Percentiles rank a stretch among this genome's conserved stretches.
Conservation (phyloP, 2,113 vertebrate species). For the Miniopterus natalensis region DNA sequence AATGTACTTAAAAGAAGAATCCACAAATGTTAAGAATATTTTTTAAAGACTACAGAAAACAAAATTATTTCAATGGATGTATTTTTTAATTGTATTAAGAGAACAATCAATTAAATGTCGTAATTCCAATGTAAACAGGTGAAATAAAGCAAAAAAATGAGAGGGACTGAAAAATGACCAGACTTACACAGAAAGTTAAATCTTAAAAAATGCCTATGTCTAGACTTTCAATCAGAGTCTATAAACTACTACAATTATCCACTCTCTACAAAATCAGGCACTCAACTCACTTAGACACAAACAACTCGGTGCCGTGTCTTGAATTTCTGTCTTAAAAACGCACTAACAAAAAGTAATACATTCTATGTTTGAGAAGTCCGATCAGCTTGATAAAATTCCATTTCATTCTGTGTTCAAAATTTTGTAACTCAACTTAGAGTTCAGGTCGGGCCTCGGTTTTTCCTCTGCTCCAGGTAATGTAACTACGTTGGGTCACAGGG, state of each 20-base stretch:
- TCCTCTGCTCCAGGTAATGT: conserved; percentile 79
- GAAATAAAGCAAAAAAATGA: not conserved
- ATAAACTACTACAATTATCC: not conserved
- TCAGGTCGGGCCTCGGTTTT: conserved; percentile 75
- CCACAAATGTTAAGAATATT: not conserved
- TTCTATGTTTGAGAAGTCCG: conserved; percentile 1
- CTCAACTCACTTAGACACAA: not conserved
- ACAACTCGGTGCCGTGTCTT: not conserved
- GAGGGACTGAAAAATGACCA: not conserved
- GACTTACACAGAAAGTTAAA: conserved; percentile 50
- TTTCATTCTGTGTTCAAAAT: conserved; percentile 62
- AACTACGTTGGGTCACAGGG: conserved; percentile 82
- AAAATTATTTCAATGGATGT: not conserved
- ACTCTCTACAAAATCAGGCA: not conserved
- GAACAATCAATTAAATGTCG: not conserved
- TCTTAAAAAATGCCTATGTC: not conserved
- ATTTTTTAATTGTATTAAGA: conserved; percentile 9
- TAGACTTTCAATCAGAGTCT: not conserved
- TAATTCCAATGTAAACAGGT: not conserved
- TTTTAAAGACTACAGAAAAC: not conserved
- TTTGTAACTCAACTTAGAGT: not conserved
- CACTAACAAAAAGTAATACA: not conserved
- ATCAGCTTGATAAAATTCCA: conserved; percentile 31
- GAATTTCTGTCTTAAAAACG: conserved; percentile 37
- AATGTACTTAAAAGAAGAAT: conserved; percentile 48